Evolutionary conservation across 2,113 vertebrate genomes (phyloP).

Genomic region (Heptranchias perlo): DNA sequence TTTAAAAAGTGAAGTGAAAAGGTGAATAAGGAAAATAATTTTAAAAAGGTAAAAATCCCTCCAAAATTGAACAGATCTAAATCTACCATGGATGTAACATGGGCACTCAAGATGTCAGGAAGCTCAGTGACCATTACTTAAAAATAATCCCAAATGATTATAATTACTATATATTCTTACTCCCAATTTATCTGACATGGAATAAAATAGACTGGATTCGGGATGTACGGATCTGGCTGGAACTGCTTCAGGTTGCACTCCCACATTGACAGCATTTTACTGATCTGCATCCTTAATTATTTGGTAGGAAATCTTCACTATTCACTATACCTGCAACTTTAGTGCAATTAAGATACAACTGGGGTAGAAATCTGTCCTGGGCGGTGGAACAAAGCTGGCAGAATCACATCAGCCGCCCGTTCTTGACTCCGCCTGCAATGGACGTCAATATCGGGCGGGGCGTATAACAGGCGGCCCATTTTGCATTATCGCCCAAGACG

Average conservation of each 20-base stretch:
- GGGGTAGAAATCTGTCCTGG: not conserved
- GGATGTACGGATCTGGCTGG: not conserved
- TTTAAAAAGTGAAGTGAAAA: not conserved
- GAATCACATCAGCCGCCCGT: not conserved
- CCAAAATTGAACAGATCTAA: not conserved
- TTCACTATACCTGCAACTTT: not conserved
- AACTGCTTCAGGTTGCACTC: not conserved
- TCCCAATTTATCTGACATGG: not conserved
- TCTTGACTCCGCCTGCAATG: not conserved
- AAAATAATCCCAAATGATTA: not conserved
- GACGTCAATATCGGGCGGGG: not conserved
- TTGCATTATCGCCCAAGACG: not conserved
- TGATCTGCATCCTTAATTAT: not conserved
- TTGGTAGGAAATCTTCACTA: not conserved
- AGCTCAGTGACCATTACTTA: not conserved
- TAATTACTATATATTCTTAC: not conserved
- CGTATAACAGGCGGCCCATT: not conserved
- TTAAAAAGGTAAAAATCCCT: not conserved
- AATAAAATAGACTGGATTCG: not conserved
- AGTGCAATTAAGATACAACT: not conserved
- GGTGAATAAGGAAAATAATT: not conserved
- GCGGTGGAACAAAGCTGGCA: not conserved
- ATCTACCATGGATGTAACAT: not conserved
- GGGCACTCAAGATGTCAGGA: not conserved
- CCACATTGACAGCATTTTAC: not conserved